Evolutionary conservation across 2,797 vertebrate genomes (phyloP).

Genomic region (Xenopus petersii): DNA sequence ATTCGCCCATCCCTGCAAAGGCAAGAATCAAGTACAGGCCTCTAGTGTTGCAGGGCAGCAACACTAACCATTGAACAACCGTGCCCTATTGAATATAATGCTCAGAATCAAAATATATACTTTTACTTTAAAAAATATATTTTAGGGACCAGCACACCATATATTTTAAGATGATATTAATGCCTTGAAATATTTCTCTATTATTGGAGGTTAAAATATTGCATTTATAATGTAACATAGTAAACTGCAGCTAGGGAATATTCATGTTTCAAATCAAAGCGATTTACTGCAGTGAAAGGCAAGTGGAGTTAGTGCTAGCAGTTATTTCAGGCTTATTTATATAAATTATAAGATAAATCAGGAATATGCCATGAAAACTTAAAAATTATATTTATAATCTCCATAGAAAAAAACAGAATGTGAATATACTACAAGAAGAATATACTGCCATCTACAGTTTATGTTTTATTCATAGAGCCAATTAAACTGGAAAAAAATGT

Average conservation of each 20-base stretch:
- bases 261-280: conserved; percentile 11
- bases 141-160: background rate
- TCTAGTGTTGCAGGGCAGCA: no score
- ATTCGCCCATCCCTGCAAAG: no score
- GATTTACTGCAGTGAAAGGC: conserved; percentile 16
- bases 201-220: conserved; percentile 16
- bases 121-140: conserved; percentile 1
- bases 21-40: no score
- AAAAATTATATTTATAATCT: conserved; percentile 11
- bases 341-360: conserved; percentile 40
- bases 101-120: no score
- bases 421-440: conserved; percentile 17
- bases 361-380: conserved; percentile 37
- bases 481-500: no score
- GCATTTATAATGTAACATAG: background rate
- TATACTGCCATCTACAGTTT: conserved; percentile 40
- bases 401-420: conserved; percentile 17
- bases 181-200: background rate
- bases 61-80: no score
- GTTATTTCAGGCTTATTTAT: conserved; percentile 21
- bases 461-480: background rate
- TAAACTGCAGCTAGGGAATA: conserved; percentile 13
- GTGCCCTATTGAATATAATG: no score
- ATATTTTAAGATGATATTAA: background rate
- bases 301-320: conserved; percentile 30